Conservation (phyloP, 2,888 invertebrate species). For the Eutolmus rufibarbis region DNA sequence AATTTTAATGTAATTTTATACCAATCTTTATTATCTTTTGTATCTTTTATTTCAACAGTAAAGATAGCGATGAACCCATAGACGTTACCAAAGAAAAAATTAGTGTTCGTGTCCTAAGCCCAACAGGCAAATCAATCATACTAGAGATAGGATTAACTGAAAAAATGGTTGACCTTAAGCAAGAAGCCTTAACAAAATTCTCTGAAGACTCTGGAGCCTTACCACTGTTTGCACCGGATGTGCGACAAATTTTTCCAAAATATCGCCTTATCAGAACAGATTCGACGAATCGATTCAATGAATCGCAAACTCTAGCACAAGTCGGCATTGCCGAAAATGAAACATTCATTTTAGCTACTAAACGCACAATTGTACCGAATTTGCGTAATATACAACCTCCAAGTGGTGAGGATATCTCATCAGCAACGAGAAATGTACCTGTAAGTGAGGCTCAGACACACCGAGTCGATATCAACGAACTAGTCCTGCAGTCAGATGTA, state of each 20-base stretch:
- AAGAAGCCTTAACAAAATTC: constrained; percentile 58
- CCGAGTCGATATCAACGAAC: constrained; percentile 61
- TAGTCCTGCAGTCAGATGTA: constrained; percentile 65
- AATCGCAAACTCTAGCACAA: constrained; percentile 54
- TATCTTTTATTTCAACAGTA: background rate
- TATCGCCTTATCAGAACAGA: constrained; percentile 59
- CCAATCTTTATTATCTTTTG: background rate
- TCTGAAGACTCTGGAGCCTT: constrained; percentile 58
- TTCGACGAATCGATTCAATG: constrained; percentile 54
- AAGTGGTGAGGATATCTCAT: constrained; percentile 62
- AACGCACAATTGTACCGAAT: constrained; percentile 52
- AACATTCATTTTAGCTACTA: constrained; percentile 56
- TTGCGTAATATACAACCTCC: constrained; percentile 63
- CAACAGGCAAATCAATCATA: constrained; percentile 56
- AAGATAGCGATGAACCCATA: background rate
- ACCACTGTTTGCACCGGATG: constrained; percentile 57
- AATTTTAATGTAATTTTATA: no score
- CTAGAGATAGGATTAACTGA: constrained; percentile 55
- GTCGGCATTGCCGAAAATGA: constrained; percentile 56
- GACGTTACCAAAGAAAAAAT: constrained; percentile 51
- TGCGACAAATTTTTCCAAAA: constrained; percentile 55
- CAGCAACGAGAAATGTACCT: constrained; percentile 63
- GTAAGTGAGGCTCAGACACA: constrained; percentile 56
- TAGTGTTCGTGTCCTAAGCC: constrained; percentile 57
- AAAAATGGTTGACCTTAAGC: constrained; percentile 57